Base-by-base conservation (phyloP, 2,888 invertebrate genomes). In the Cerceris rybyensis region DNA sequence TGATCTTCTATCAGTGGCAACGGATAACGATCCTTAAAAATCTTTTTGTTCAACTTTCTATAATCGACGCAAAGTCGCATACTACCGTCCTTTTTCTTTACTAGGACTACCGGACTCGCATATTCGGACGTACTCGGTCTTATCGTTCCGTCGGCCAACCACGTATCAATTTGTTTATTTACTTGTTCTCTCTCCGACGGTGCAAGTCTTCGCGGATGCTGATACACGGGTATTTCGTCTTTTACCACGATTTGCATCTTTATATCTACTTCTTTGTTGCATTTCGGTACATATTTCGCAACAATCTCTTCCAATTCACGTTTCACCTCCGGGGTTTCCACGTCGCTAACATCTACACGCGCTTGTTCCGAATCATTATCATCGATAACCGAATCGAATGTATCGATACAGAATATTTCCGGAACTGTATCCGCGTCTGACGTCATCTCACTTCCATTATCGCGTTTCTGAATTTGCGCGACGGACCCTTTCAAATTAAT, bases 141-240 rank as follows among this genome's bases (percentile, higher is more conserved):
- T 9, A 89, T 83, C 6, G 90, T 87, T 13, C 85, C 87, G 1
- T 88, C 82, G 4, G 68, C n/a, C 14, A 91, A 16, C 90, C 90
- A 91, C 49, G 88, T 75, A 0, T 84, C 70, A 11, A 90, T 78
- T 64, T 88, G 88, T 0, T 67, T 14, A 7, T 89, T 81, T 2
- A 91, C 87, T 6, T 73, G 71, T 60, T 82, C 76, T 39, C 70
- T 77, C 75, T 89, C 86, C 7, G 41, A 13, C 0, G 73, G 63
- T 0, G 87, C 64, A 49, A 90, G 80, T 55, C 86, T 65, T 63
- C 87, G 76, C 7, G 86, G 82, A 13, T 68, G 75, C 49, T 86
- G 76, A 43, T 84, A 86, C 7, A 89, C 85, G 0, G 88, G 89
- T 41, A 65, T 71, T 7, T 87, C 87, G 64, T 88, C 88, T 72